These are phyloP conservation scores for Peromyscus nudipes DNA, from an alignment of 2,797 vertebrate genomes.

Conservation along the genomic window DNA sequence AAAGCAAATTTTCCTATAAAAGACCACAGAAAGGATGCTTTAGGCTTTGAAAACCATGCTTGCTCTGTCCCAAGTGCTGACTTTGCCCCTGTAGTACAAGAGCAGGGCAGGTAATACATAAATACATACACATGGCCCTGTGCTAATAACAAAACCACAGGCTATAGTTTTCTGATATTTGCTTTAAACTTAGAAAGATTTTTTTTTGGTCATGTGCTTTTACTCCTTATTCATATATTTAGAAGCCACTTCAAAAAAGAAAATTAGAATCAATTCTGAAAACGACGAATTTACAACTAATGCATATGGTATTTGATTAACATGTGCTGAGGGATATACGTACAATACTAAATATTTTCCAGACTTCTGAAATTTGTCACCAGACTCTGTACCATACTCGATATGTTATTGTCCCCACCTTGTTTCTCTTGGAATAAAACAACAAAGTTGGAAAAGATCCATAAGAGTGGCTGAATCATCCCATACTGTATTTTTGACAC, in stretches of 20 bases:
- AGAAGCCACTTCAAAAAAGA: not conserved
- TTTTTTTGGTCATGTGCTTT: not conserved
- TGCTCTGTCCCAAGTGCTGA: not conserved
- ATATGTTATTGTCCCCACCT: not conserved
- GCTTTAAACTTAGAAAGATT: not conserved
- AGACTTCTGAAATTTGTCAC: not conserved
- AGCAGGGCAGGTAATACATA: not conserved
- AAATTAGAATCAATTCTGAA: slow-evolving; percentile 28
- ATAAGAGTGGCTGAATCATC: not conserved
- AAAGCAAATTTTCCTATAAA: not conserved
- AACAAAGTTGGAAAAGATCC: not conserved
- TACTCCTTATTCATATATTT: not conserved
- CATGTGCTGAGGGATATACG: not conserved
- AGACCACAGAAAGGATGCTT: not conserved
- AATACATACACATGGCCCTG: not conserved
- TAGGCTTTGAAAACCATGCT: not conserved
- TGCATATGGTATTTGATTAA: not conserved
- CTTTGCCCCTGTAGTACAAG: not conserved
- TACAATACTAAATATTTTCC: not conserved
- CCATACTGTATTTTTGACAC: not conserved
- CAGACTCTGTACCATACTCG: not conserved
- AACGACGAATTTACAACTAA: not conserved
- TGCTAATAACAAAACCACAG: not conserved
- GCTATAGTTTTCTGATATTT: not conserved
- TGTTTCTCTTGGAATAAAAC: not conserved